Evolutionary conservation across 2,888 invertebrate species (phyloP).

Genomic region (Steinernema scapterisci): DNA sequence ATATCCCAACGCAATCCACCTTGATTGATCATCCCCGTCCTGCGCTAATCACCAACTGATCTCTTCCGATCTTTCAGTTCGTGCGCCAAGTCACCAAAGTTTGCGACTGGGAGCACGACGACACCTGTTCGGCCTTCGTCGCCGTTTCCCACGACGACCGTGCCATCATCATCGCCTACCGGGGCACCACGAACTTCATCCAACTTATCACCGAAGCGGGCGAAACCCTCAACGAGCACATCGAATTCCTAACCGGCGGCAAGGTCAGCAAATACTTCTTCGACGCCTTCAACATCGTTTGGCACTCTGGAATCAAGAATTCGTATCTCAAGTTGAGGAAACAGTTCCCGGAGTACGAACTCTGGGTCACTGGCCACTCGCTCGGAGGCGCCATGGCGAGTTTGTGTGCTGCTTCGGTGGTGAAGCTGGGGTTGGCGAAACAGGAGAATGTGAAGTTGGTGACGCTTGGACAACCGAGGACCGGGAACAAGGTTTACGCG

Average conservation of each 20-base stretch:
- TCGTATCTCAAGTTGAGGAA: neutral
- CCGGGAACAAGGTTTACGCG: conserved; percentile 52
- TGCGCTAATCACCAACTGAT: too few species aligned
- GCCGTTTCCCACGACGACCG: conserved; percentile 47
- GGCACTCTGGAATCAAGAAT: conserved; percentile 55
- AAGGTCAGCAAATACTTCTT: conserved; percentile 56
- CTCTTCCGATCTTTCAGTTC: conserved; percentile 33
- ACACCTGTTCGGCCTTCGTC: conserved; percentile 50
- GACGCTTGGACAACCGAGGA: conserved; percentile 58
- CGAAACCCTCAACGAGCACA: conserved; percentile 44
- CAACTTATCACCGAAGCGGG: conserved; percentile 52
- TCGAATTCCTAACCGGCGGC: conserved; percentile 50
- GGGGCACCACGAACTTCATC: conserved; percentile 49
- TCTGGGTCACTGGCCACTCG: conserved; percentile 56
- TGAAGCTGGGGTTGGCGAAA: conserved; percentile 42
- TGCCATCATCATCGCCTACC: conserved; percentile 51
- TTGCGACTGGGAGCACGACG: conserved; percentile 36
- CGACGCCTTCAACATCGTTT: conserved; percentile 50
- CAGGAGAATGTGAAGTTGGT: conserved; percentile 48
- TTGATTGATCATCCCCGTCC: neutral
- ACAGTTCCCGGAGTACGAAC: conserved; percentile 48
- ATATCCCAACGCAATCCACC: neutral
- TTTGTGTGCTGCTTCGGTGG: conserved; percentile 51
- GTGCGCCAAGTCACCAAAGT: conserved; percentile 26
- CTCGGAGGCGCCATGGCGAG: conserved; percentile 58